Percentiles rank a stretch among this genome's conserved stretches.
phyloP scores from a whole-genome alignment of 2,113 vertebrate species.

The Eretmochelys imbricata region DNA sequence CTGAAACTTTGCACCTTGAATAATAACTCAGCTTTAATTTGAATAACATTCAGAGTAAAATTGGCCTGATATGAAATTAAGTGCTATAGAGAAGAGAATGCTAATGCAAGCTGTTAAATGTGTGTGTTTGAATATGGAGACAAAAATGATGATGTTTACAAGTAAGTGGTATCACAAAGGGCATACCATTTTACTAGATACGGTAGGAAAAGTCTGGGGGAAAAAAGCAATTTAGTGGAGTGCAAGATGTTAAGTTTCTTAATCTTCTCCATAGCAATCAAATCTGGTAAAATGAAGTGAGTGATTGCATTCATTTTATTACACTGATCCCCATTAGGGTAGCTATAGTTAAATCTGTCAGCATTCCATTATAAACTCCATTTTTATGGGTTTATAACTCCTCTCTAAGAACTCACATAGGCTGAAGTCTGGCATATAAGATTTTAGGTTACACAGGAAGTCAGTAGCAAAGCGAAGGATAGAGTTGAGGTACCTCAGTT shows the following conservation, averaged over 20 bases:
- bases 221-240: constrained; percentile 63
- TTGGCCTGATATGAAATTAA: not conserved
- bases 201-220: not conserved
- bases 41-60: not conserved
- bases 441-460: not conserved
- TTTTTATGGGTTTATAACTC: constrained; percentile 37
- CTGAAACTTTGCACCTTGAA: not conserved
- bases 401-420: constrained; percentile 58
- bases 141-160: constrained; percentile 54
- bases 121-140: not conserved
- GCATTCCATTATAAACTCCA: constrained; percentile 54
- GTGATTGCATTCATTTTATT: constrained; percentile 57
- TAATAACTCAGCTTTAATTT: constrained; percentile 27
- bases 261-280: constrained; percentile 71
- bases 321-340: not conserved
- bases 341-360: constrained; percentile 21
- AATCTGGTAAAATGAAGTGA: constrained; percentile 67
- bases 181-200: not conserved
- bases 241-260: constrained; percentile 70
- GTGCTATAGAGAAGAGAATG: not conserved
- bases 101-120: not conserved
- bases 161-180: constrained; percentile 26
- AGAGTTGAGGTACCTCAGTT: not conserved
- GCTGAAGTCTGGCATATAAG: constrained; percentile 35
- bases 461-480: not conserved